Base-by-base conservation (phyloP, 2,888 invertebrate species). In the Ctena decussata region DNA sequence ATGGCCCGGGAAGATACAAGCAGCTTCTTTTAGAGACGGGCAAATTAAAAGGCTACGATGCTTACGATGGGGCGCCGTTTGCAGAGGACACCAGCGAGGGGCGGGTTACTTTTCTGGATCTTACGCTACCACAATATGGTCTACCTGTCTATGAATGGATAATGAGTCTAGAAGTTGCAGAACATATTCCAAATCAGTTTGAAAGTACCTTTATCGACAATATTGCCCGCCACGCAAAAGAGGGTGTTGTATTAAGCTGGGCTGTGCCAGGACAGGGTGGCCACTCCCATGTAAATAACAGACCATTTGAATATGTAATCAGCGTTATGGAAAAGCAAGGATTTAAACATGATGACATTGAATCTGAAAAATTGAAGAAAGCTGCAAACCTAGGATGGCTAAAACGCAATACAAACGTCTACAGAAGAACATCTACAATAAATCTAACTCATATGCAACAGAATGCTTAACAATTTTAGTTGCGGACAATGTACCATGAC, bases 61-160 rank as follows among this genome's bases (percentile, higher is more conserved):
- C n/a, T n/a, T n/a, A n/a, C n/a, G n/a, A n/a, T n/a, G n/a, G n/a
- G n/a, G n/a, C n/a, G n/a, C n/a, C 90, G 1, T 90, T 79, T 24
- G 75, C 78, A 37, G 88, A 89, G 53, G 77, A 80, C 37, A 89
- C 87, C 12, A 89, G 89, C 69, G 81, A 87, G 53, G 89, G 89
- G 49, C 83, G 84, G 69, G 90, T n/a, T n/a, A n/a, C n/a, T n/a
- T n/a, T n/a, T n/a, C n/a, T n/a, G n/a, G n/a, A n/a, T n/a, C n/a
- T n/a, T 90, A 91, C 90, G 24, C 85, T 86, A 27, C 88, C 90
- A 53, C 91, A 91, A 76, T 91, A 81, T 72, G 91, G 90, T 18
- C 44, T 91, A 12, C 90, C 90, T 37, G 41, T 88, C 0, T 91
- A 86, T 78, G 90, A 91, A 73, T 91, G 90, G 90, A 80, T 90